Conservation (phyloP, 2,113 vertebrate species). For the Prochilodus magdalenae region DNA sequence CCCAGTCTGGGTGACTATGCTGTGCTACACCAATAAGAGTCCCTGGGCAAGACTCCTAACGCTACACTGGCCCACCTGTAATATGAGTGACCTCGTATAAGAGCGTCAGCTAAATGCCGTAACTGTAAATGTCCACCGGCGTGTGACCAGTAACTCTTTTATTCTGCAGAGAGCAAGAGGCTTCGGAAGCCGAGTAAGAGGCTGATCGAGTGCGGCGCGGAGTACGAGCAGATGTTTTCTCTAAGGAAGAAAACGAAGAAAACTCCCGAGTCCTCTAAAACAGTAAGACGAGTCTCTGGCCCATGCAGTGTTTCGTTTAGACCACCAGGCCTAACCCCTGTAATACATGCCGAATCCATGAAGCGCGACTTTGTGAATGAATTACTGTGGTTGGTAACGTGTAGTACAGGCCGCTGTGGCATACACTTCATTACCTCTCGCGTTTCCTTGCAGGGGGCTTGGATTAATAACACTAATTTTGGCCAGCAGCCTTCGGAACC, state of each 20-base stretch:
- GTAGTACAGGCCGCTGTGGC: background rate
- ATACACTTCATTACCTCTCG: background rate
- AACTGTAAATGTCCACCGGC: too few species aligned
- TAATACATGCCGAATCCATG: background rate
- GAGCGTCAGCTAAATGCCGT: too few species aligned
- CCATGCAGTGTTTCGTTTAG: background rate
- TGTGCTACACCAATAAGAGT: too few species aligned
- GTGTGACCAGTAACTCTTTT: background rate
- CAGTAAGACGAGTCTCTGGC: conserved; percentile 69
- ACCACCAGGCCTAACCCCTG: background rate
- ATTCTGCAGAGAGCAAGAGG: conserved; percentile 84
- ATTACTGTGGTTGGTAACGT: background rate
- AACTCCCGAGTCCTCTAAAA: conserved; percentile 75
- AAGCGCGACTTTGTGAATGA: background rate
- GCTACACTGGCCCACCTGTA: too few species aligned
- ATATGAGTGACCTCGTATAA: too few species aligned
- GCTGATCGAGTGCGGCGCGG: conserved; percentile 89
- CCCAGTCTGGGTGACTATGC: too few species aligned
- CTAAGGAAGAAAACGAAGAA: conserved; percentile 90
- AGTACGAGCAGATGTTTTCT: conserved; percentile 89
- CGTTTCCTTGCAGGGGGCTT: conserved; percentile 44
- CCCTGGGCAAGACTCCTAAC: too few species aligned
- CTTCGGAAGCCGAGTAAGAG: conserved; percentile 94
- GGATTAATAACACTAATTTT: conserved; percentile 44
- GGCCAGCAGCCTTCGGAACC: conserved; percentile 47